Base-by-base conservation (phyloP, 2,113 vertebrate genomes). In the Tonatia bakeri region DNA sequence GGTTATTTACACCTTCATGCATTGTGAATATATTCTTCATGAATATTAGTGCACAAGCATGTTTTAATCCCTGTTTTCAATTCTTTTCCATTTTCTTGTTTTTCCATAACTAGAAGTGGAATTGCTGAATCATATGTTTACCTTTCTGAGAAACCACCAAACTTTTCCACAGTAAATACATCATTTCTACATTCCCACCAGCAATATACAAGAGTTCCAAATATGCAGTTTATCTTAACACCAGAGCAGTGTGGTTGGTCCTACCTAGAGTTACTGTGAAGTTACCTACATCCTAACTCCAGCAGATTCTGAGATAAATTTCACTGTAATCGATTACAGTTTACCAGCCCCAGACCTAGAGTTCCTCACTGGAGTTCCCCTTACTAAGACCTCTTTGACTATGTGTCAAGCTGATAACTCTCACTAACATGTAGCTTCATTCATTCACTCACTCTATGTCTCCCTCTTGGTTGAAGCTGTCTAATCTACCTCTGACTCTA, bases 31-130 rank as follows among this genome's bases (percentile, higher is more conserved):
- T 70, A 93, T 93, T 82, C 9, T 95, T 59, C 54, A 89, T 6
- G 50, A 91, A 33, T 15, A 72, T 0, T 81, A 59, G n/a, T 45
- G 4, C 50, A 14, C 64, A 79, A 56, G 73, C 69, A 76, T 40
- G 14, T 75, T 52, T 87, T 64, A 89, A 50, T 28, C 17, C 36
- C 19, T 84, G 11, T 89, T 97, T 75, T 94, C 28, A 67, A 19
- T 90, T 82, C 59, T 83, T 87, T 50, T 86, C 54, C 70, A 85
- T 24, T 67, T 56, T 67, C 24, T 83, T 75, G 19, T 75, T 82
- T 92, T 88, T 76, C 69, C 50, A 77, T 89, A 95, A 43, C 45
- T 87, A 97, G 54, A 92, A 84, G 84, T 92, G 40, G 85, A 93
- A 84, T 36, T 90, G 65, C 45, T 95, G 76, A 69, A 38, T 95